Evolutionary conservation across 2,888 invertebrate genomes (phyloP), one percentile per base, ranked within the genome.

Genomic region (Aethes cnicana): DNA sequence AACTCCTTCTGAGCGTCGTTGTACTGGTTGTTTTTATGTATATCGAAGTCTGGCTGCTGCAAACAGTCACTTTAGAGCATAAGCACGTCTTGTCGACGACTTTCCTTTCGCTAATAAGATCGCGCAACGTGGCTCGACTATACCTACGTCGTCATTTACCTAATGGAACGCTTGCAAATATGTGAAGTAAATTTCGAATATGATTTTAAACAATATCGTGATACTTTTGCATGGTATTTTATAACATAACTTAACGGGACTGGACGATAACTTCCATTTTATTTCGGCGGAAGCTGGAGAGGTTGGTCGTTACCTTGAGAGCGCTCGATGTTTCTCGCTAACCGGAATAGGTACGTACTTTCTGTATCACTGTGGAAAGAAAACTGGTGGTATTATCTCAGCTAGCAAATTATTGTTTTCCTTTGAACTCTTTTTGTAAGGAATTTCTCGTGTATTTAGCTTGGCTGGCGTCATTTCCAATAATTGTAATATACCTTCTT

Each of bases 71-170:
- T 73, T 70, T 62, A 50, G 64, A 69, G 60, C 64, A 65, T 68
- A 64, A 72, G 70, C 77, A 76, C 74, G 74, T 76, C 72, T 59
- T 59, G 28, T 57, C 60, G 75, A 77, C 69, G 68, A 42, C 49
- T 49, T 49, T 68, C 66, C 77, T 79, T 74, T 78, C 72, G 69
- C 75, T 79, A 77, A 73, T 74, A 71, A 69, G 70, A 71, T 72
- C 68, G 67, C 64, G 61, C 66, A 62, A 59, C 72, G 69, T 68
- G 68, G 36, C 44, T 39, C 11, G 12, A 41, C 39, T 53, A 41
- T 62, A 56, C 61, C 63, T 49, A 37, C 43, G 16, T 25, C 37
- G 11, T 37, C 46, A 48, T 53, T 46, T 35, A 35, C 46, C 30
- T 21, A 16, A 30, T 32, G 32, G 8, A 32, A 28, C 11, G 11